Evolutionary conservation across 2,797 vertebrate genomes (phyloP).

Genomic region (Cyclopterus lumpus): DNA sequence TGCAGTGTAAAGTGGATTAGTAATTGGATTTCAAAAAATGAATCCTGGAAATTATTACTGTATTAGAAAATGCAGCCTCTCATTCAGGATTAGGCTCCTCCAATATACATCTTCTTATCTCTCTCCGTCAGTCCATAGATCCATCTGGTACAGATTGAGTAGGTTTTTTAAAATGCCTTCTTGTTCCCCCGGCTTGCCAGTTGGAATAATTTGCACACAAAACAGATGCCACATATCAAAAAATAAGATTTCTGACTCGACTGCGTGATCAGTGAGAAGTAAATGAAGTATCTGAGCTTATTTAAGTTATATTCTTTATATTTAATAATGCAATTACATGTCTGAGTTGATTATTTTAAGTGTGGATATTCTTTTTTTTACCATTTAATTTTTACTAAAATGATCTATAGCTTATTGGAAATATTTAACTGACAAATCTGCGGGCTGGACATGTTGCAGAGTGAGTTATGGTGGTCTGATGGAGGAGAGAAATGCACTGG

Average conservation of each 20-base stretch:
- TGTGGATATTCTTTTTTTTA: background rate
- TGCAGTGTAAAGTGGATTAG: slow-evolving; percentile 42
- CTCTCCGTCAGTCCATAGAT: background rate
- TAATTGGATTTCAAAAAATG: slow-evolving; percentile 46
- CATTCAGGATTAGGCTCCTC: background rate
- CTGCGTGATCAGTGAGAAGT: slow-evolving; percentile 42
- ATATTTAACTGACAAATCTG: background rate
- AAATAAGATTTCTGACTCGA: slow-evolving; percentile 53
- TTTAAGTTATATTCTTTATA: background rate
- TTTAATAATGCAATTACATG: background rate
- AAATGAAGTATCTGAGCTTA: background rate
- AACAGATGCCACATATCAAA: slow-evolving; percentile 55
- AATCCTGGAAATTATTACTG: slow-evolving; percentile 37
- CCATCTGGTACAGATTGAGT: background rate
- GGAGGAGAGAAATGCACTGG: slow-evolving; percentile 18
- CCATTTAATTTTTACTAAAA: background rate
- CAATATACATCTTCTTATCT: slow-evolving; percentile 2
- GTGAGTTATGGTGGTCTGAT: slow-evolving; percentile 20
- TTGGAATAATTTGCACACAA: slow-evolving; percentile 61
- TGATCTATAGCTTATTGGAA: background rate
- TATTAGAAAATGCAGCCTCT: slow-evolving; percentile 27
- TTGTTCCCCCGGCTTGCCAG: slow-evolving; percentile 36
- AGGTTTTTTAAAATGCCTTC: slow-evolving; percentile 9
- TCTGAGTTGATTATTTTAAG: background rate
- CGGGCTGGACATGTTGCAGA: background rate